phyloP scores from a whole-genome alignment of 2,888 invertebrate genomes.

The Tridacna crocea region DNA sequence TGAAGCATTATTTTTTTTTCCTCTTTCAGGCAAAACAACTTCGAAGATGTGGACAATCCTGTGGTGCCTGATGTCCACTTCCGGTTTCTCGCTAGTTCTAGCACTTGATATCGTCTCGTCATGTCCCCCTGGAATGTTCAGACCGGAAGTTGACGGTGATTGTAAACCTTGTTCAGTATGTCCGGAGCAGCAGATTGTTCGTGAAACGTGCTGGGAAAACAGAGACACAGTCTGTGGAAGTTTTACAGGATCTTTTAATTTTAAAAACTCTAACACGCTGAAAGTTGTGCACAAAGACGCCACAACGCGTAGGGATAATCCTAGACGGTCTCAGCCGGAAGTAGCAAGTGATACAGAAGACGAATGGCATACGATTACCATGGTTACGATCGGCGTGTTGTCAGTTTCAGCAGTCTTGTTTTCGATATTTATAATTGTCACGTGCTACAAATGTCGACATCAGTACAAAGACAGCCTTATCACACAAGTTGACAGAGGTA shows the following conservation, averaged over 20 bases:
- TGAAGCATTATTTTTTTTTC: neutral
- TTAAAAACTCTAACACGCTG: slow-evolving; percentile 27
- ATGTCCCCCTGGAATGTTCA: slow-evolving; percentile 44
- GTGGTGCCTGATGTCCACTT: slow-evolving; percentile 8
- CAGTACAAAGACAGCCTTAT: slow-evolving; percentile 48
- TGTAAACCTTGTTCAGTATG: slow-evolving; percentile 49
- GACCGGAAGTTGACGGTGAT: slow-evolving; percentile 26
- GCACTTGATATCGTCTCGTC: neutral
- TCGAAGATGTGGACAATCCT: slow-evolving; percentile 8
- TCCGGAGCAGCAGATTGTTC: slow-evolving; percentile 53
- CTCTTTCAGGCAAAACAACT: slow-evolving; percentile 18
- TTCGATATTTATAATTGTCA: slow-evolving; percentile 33
- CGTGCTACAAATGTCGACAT: slow-evolving; percentile 45
- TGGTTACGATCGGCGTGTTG: slow-evolving; percentile 47
- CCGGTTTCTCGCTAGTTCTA: slow-evolving; percentile 1
- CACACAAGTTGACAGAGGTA: slow-evolving; percentile 50
- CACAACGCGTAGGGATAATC: neutral
- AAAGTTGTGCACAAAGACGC: slow-evolving; percentile 12
- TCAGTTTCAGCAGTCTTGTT: slow-evolving; percentile 44
- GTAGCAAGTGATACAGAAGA: slow-evolving; percentile 22
- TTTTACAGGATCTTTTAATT: slow-evolving; percentile 52
- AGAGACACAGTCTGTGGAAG: slow-evolving; percentile 57
- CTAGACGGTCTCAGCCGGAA: neutral
- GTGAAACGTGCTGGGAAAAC: slow-evolving; percentile 46
- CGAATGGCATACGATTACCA: slow-evolving; percentile 52